These are phyloP conservation scores for Drosophila rellima DNA, from an alignment of 2,888 invertebrate genomes.

Conservation along the genomic window DNA sequence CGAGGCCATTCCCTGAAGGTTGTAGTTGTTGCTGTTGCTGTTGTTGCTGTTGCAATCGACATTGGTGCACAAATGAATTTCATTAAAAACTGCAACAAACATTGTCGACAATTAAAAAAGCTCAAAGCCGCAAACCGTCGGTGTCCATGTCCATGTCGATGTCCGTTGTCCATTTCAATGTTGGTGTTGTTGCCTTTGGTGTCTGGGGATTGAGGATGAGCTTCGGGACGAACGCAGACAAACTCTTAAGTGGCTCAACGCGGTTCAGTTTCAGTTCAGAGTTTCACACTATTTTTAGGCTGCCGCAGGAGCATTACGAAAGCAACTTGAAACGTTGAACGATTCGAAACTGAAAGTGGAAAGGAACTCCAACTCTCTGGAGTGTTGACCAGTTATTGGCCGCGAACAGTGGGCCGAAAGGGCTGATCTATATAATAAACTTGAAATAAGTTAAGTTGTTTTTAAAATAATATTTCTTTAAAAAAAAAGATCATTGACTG, in stretches of 20 bases:
- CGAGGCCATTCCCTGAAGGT: conserved; percentile 31
- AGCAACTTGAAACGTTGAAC: conserved; percentile 21
- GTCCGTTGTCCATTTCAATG: conserved; percentile 23
- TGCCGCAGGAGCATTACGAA: background rate
- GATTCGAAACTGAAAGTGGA: conserved; percentile 80
- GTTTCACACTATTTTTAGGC: conserved; percentile 72
- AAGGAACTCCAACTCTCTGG: conserved; percentile 56
- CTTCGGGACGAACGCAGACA: conserved; percentile 45
- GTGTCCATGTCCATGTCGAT: conserved; percentile 31
- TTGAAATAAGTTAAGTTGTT: too few relatives aligned
- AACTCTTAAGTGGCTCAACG: conserved; percentile 61
- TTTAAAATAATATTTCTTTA: too few relatives aligned
- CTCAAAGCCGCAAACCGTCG: conserved; percentile 61
- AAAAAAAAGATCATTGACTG: background rate
- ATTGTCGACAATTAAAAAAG: conserved; percentile 81
- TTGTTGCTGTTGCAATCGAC: conserved; percentile 53
- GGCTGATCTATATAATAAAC: background rate
- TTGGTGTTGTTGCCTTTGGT: conserved; percentile 14
- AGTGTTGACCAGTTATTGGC: conserved; percentile 56
- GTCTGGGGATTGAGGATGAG: conserved; percentile 68
- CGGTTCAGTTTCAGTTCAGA: conserved; percentile 11
- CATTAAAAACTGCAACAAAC: conserved; percentile 80
- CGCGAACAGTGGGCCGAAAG: background rate
- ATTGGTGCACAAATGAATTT: conserved; percentile 74
- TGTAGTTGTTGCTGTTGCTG: conserved; percentile 30